phyloP scores from a whole-genome alignment of 2,888 invertebrate genomes.

The Serripes groenlandicus region DNA sequence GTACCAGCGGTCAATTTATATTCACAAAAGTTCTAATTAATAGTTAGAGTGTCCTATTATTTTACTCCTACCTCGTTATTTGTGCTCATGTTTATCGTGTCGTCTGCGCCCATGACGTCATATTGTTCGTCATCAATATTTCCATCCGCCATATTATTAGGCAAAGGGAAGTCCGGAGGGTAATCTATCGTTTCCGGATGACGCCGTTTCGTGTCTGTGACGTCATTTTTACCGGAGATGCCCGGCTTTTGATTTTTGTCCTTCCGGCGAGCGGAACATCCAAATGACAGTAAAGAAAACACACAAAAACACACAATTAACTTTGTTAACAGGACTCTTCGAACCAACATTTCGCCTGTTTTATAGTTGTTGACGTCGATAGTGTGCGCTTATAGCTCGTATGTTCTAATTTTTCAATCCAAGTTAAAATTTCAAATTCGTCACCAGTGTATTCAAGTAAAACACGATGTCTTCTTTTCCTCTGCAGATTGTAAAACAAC shows the following conservation, averaged over 20 bases:
- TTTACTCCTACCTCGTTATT: slow-evolving; percentile 45
- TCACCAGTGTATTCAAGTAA: background rate
- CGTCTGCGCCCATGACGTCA: slow-evolving; percentile 38
- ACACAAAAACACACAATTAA: background rate
- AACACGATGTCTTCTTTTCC: too few species aligned
- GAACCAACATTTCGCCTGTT: background rate
- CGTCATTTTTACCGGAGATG: background rate
- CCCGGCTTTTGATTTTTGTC: background rate
- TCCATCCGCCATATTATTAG: slow-evolving; percentile 32
- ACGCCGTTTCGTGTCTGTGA: background rate
- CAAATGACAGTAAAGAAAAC: background rate
- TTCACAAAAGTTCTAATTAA: too few species aligned
- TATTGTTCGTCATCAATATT: slow-evolving; percentile 24
- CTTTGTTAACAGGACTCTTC: background rate
- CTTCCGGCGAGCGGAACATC: slow-evolving; percentile 17
- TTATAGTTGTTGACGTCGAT: background rate
- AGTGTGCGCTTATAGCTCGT: background rate
- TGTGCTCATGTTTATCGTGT: slow-evolving; percentile 44
- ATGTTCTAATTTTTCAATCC: background rate
- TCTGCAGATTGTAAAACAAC: too few species aligned
- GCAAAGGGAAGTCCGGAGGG: background rate
- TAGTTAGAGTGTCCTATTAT: too few species aligned
- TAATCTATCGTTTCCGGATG: background rate
- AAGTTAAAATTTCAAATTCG: background rate
- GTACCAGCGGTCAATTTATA: too few species aligned